Conservation (phyloP, 2,888 invertebrate species). For the Tigriopus californicus region DNA sequence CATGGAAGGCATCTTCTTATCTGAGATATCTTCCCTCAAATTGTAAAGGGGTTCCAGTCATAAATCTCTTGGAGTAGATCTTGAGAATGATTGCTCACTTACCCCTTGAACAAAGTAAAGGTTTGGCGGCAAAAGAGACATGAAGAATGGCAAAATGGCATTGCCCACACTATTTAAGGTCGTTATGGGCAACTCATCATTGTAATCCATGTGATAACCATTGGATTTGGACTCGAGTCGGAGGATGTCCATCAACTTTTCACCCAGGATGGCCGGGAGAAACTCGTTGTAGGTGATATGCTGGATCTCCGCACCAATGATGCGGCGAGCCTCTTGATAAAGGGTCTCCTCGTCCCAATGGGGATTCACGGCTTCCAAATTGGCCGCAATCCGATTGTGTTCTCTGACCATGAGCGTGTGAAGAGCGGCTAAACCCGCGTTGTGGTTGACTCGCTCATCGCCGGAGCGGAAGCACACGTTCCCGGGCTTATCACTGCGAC, state of each 20-base stretch:
- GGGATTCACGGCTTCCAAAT: conserved; percentile 46
- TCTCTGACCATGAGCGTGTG: conserved; percentile 36
- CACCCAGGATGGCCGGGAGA: conserved; percentile 52
- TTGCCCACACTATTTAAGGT: conserved; percentile 10
- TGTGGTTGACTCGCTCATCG: conserved; percentile 21
- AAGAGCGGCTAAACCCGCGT: conserved; percentile 20
- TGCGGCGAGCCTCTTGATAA: conserved; percentile 54
- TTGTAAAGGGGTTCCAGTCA: too few species aligned
- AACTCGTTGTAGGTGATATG: conserved; percentile 60
- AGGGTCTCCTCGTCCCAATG: conserved; percentile 59
- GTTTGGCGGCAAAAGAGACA: conserved; percentile 9
- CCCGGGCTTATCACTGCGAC: background rate
- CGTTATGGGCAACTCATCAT: conserved; percentile 12
- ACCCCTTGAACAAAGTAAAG: background rate
- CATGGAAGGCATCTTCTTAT: too few species aligned
- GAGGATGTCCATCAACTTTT: conserved; percentile 36
- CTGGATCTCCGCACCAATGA: conserved; percentile 56
- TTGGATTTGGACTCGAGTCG: conserved; percentile 34
- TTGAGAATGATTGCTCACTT: background rate
- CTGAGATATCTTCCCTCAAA: too few species aligned
- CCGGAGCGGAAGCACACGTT: conserved; percentile 17
- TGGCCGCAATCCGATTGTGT: conserved; percentile 57
- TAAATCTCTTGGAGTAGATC: background rate
- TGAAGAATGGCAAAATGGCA: conserved; percentile 8
- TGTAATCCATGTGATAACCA: conserved; percentile 13